A percentile compares a stretch with the other conserved stretches of the same genome.
Evolutionary conservation across 2,113 vertebrate genomes (phyloP).

Genomic region (Hystrix brachyura): DNA sequence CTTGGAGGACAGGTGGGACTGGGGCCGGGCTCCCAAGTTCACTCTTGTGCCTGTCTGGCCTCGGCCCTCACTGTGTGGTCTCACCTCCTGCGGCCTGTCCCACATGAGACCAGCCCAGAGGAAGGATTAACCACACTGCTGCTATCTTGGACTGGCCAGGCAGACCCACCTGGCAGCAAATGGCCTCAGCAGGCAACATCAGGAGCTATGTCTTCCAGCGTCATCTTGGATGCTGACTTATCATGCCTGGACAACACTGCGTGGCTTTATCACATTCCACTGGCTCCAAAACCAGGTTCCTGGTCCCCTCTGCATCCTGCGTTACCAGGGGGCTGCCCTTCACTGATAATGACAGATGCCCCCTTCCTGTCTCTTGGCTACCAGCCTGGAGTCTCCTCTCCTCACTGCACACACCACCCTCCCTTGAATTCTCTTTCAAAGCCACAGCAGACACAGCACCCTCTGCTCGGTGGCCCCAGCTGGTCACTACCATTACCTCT

Average conservation of each 20-base stretch:
- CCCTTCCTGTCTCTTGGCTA: background rate
- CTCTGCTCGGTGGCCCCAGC: background rate
- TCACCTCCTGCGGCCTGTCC: background rate
- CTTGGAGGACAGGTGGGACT: background rate
- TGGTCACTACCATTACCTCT: no score
- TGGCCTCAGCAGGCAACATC: background rate
- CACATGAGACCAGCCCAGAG: background rate
- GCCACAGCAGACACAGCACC: background rate
- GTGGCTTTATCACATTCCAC: background rate
- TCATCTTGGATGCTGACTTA: background rate
- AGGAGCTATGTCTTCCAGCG: background rate
- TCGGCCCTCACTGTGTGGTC: background rate
- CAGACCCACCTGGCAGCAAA: background rate
- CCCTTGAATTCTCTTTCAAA: background rate
- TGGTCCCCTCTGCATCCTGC: background rate
- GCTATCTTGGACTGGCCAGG: no score
- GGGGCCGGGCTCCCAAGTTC: background rate
- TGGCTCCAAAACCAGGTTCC: background rate
- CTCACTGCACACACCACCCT: background rate
- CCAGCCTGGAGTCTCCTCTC: background rate
- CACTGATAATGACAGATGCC: background rate
- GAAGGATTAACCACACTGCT: background rate
- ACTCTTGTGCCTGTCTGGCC: background rate
- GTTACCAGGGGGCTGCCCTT: background rate
- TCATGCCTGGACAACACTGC: background rate